Percentiles rank a stretch among this genome's conserved stretches.
phyloP scores from a whole-genome alignment of 2,888 invertebrate genomes.

The Ametastegia equiseti region DNA sequence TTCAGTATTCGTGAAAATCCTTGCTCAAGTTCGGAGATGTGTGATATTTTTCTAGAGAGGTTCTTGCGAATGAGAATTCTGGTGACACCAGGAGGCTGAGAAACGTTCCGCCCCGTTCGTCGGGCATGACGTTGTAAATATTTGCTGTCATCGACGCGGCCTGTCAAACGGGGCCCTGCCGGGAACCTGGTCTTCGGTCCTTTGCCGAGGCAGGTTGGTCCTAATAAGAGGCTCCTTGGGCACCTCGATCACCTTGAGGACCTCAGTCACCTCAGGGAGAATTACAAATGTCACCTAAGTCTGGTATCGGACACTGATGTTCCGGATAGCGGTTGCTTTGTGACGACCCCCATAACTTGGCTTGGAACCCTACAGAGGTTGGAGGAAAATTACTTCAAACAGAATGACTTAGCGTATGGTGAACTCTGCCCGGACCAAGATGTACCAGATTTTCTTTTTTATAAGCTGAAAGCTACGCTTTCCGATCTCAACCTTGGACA shows the following conservation, averaged over 20 bases:
- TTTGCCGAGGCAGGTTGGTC: conserved; percentile 28
- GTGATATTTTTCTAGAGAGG: background rate
- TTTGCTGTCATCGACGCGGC: conserved; percentile 71
- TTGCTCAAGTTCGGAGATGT: no score
- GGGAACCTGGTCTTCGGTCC: conserved; percentile 51
- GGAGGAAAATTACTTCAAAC: conserved; percentile 18
- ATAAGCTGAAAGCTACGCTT: background rate
- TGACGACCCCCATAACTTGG: conserved; percentile 48
- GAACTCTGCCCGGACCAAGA: background rate
- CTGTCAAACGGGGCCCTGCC: conserved; percentile 53
- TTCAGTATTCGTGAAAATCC: no score
- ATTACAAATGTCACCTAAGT: conserved; percentile 66
- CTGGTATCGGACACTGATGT: conserved; percentile 73
- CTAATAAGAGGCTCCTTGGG: conserved; percentile 62
- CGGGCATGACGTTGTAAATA: conserved; percentile 72
- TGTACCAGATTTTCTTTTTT: background rate
- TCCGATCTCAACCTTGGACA: background rate
- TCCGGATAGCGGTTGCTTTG: conserved; percentile 72
- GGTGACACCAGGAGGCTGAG: conserved; percentile 6
- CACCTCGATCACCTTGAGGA: conserved; percentile 53
- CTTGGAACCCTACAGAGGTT: conserved; percentile 30
- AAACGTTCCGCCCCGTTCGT: conserved; percentile 56
- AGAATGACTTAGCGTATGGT: conserved; percentile 23
- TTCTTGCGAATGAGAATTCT: background rate
- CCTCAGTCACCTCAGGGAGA: conserved; percentile 53